Evolutionary conservation across 2,797 vertebrate species (phyloP).

Genomic region (Sebastiscus tertius): DNA sequence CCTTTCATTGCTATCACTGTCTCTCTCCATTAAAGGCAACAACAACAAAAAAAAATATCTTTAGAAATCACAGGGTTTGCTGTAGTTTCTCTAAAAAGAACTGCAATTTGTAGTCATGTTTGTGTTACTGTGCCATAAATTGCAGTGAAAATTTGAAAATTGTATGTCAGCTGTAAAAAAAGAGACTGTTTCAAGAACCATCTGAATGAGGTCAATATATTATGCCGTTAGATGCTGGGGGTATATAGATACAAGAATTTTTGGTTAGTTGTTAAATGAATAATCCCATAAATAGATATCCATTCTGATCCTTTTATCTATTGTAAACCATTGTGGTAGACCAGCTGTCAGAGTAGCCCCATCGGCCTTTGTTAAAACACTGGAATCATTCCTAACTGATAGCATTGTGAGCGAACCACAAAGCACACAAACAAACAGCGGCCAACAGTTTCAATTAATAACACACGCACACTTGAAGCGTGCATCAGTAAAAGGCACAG

Average conservation of each 20-base stretch:
- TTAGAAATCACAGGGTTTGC: background rate
- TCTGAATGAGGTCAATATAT: background rate
- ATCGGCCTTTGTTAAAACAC: conserved; percentile 26
- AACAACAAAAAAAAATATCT: no score
- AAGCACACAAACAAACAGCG: conserved; percentile 24
- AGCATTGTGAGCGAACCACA: background rate
- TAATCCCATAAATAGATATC: background rate
- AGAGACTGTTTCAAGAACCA: background rate
- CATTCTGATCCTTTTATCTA: conserved; percentile 19
- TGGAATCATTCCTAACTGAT: conserved; percentile 18
- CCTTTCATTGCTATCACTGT: no score
- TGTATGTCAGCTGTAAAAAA: background rate
- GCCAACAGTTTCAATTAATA: conserved; percentile 26
- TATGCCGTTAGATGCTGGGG: background rate
- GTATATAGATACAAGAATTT: background rate
- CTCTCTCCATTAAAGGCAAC: no score
- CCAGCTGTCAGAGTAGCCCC: conserved; percentile 23
- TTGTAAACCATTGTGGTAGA: conserved; percentile 15
- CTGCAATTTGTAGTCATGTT: background rate
- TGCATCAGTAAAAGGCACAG: conserved; percentile 28
- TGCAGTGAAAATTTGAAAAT: background rate
- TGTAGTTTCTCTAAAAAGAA: background rate
- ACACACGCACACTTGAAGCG: conserved; percentile 7
- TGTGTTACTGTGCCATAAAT: background rate
- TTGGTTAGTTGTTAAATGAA: background rate